These are phyloP conservation scores for Lasioglossum figueresi DNA, from an alignment of 2,888 invertebrate species.

Conservation along the genomic window DNA sequence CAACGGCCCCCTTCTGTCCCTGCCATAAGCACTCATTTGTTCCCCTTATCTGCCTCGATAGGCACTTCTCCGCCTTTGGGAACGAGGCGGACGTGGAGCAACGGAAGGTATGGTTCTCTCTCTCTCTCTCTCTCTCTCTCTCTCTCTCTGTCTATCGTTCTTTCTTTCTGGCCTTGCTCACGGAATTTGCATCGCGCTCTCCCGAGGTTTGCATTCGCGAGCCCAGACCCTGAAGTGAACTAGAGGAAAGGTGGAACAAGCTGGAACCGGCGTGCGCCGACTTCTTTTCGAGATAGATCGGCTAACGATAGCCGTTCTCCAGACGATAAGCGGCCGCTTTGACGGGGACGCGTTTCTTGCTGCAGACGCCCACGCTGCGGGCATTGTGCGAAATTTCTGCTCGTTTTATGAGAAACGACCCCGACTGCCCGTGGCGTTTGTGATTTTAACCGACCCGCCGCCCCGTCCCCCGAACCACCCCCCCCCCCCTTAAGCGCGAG, in stretches of 20 bases:
- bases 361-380: slow-evolving; percentile 33
- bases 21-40: slow-evolving; percentile 70
- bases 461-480: background rate
- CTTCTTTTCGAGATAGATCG: slow-evolving; percentile 34
- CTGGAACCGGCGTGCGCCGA: background rate
- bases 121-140: background rate
- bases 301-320: slow-evolving; percentile 27
- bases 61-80: slow-evolving; percentile 67
- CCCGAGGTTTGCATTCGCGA: background rate
- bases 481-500: slow-evolving; percentile 6
- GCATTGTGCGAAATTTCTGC: slow-evolving; percentile 56
- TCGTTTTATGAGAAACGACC: slow-evolving; percentile 58
- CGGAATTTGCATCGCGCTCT: slow-evolving; percentile 41
- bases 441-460: slow-evolving; percentile 48
- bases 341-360: slow-evolving; percentile 48
- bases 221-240: background rate
- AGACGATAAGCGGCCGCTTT: slow-evolving; percentile 45
- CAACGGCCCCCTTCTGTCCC: slow-evolving; percentile 5
- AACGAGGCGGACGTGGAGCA: slow-evolving; percentile 40
- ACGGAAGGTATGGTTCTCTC: slow-evolving; percentile 19
- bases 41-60: slow-evolving; percentile 69
- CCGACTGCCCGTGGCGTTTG: slow-evolving; percentile 58
- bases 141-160: slow-evolving; percentile 14
- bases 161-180: slow-evolving; percentile 26
- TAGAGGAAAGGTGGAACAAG: background rate